Evolutionary conservation across 2,797 vertebrate species (phyloP), one percentile per base, ranked within the genome.

Genomic region (Dermochelys coriacea): DNA sequence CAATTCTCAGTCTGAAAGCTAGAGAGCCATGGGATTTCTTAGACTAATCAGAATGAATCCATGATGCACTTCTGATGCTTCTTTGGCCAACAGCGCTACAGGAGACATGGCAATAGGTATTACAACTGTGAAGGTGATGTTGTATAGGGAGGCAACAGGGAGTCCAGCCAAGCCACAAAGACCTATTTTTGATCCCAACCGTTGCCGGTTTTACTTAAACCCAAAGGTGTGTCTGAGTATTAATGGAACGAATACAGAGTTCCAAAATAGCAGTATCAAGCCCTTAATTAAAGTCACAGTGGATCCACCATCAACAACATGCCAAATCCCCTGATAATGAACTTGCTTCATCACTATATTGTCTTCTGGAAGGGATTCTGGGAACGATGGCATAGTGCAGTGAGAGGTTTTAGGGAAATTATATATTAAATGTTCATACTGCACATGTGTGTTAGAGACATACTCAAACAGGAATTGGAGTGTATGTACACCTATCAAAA

Each of bases 271-370:
- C 6, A 88, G 8, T 0, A 47, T 21, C 37, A 41, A 5, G 0
- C 0, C 0, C 74, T 90, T n/a, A 64, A 3, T 80, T 87, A 82
- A 84, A 64, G 8, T 12, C 12, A 47, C 9, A 54, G 50, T 1
- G 85, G 31, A 83, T 71, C 8, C 27, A 47, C 12, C 47, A 34
- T 25, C 81, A 5, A 50, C 37, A 1, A 5, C 27, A 31, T 5
- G 5, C 0, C 50, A 0, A 16, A 12, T 7, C 19, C 18, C 34
- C 68, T 75, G 25, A 21, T 52, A 31, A 34, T 6, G 2, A 6
- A 85, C 86, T 94, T 54, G 1, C 2, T 78, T 89, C 49, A 14
- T 16, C 16, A 86, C 88, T 75, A 4, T 41, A 31, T 10, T 51
- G 3, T 54, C 1, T 88, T 16, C 37, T 51, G 5, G 51, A 89